Conservation (phyloP, 2,113 vertebrate genomes). For the Sinocyclocheilus maitianheensis region DNA sequence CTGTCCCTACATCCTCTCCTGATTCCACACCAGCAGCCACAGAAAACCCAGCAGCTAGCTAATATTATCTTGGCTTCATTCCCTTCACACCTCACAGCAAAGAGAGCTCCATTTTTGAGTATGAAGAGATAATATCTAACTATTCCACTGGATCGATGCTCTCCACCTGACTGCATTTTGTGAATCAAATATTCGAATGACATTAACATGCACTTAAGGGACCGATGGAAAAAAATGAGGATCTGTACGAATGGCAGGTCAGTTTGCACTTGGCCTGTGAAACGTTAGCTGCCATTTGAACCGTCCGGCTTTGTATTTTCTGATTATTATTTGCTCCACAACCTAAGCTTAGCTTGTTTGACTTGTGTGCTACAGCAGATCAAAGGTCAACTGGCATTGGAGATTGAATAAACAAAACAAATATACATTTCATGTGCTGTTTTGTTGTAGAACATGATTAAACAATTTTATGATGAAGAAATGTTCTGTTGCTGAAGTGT, state of each 20-base stretch:
- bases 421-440: background rate
- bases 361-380: background rate
- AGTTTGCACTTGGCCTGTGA: background rate
- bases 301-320: background rate
- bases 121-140: slow-evolving; percentile 5
- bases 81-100: slow-evolving; percentile 19
- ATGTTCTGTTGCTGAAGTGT: background rate
- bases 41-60: slow-evolving; percentile 65
- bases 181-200: background rate
- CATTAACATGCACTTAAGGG: background rate
- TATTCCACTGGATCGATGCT: background rate
- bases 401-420: background rate
- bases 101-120: slow-evolving; percentile 3
- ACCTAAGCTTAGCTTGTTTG: background rate
- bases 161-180: slow-evolving; percentile 8
- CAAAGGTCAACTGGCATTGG: background rate
- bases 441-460: background rate
- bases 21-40: slow-evolving; percentile 49
- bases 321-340: background rate
- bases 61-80: slow-evolving; percentile 52
- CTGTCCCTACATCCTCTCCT: slow-evolving; percentile 52
- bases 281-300: background rate
- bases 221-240: background rate
- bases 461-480: background rate
- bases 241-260: background rate